A percentile compares a stretch with the other conserved stretches of the same genome.
Conservation (phyloP, 2,888 invertebrate species). For the Ommatoiulus sabulosus region DNA sequence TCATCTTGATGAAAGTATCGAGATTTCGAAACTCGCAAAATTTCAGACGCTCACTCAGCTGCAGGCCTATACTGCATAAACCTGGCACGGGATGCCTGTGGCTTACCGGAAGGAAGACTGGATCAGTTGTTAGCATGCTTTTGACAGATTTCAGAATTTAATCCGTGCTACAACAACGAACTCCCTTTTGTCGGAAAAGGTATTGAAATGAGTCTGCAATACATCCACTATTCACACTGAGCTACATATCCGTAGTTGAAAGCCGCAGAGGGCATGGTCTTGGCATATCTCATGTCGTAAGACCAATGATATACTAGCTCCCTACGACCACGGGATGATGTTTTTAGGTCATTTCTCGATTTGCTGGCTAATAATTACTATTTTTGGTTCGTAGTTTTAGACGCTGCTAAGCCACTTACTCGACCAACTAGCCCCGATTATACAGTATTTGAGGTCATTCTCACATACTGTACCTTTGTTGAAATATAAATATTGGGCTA, state of each 20-base stretch:
- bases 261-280: background rate
- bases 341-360: background rate
- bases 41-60: background rate
- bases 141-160: conserved; percentile 12
- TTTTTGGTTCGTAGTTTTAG: background rate
- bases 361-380: background rate
- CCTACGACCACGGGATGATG: too few species aligned
- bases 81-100: background rate
- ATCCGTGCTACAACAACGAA: background rate
- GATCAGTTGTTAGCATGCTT: conserved; percentile 30
- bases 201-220: conserved; percentile 21
- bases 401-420: background rate
- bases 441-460: too few species aligned
- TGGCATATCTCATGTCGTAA: background rate
- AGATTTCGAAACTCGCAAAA: background rate
- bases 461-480: too few species aligned
- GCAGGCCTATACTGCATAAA: background rate
- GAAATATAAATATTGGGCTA: too few species aligned
- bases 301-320: too few species aligned
- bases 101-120: conserved; percentile 35
- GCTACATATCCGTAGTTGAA: background rate
- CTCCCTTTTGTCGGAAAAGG: background rate
- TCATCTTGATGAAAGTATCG: background rate
- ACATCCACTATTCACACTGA: background rate
- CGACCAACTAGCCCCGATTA: too few species aligned